phyloP scores from a whole-genome alignment of 2,797 vertebrate genomes.

The Valencia hispanica region DNA sequence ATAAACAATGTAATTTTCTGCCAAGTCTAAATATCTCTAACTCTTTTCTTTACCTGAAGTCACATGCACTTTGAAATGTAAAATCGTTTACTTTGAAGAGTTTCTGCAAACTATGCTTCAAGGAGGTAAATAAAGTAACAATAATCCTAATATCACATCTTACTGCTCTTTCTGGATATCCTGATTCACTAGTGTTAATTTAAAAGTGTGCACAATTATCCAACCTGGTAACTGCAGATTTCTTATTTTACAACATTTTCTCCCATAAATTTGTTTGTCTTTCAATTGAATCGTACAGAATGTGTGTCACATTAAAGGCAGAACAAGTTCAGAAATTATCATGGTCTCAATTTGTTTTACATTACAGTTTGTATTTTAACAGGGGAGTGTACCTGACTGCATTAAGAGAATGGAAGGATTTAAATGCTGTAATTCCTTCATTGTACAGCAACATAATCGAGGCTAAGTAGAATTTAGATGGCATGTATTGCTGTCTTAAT shows the following conservation, averaged over 20 bases:
- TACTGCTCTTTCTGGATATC: background rate
- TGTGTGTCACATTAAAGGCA: background rate
- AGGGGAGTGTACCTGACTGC: background rate
- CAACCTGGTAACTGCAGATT: background rate
- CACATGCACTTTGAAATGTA: background rate
- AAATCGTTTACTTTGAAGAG: background rate
- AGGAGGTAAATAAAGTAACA: background rate
- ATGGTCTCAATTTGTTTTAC: background rate
- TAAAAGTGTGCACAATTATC: background rate
- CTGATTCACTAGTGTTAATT: background rate
- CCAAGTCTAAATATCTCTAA: too few relatives aligned
- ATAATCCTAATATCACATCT: background rate
- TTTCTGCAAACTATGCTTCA: background rate
- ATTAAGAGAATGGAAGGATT: constrained; percentile 11
- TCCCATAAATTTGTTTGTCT: background rate
- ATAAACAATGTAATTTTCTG: too few relatives aligned
- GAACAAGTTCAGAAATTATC: background rate
- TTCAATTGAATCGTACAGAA: background rate
- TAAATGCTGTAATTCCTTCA: constrained; percentile 5
- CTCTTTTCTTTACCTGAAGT: background rate
- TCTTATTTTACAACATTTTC: background rate
- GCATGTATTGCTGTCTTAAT: constrained; percentile 7
- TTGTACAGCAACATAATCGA: constrained; percentile 18
- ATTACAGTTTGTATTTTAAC: background rate
- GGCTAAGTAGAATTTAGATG: constrained; percentile 6